Evolutionary conservation across 2,113 vertebrate genomes (phyloP).

Genomic region (Passer montanus): DNA sequence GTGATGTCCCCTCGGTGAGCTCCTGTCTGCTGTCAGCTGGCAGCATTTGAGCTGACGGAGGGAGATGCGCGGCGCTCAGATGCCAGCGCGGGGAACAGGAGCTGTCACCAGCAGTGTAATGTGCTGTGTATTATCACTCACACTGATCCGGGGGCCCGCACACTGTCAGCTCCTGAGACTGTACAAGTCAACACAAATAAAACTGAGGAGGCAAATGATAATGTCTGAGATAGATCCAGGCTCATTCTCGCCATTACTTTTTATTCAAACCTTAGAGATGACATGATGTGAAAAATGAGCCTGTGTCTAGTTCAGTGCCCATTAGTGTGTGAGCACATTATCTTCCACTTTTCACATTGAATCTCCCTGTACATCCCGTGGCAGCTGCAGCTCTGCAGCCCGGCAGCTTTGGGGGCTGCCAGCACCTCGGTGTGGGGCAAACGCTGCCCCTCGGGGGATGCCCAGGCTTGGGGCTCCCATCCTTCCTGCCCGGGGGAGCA

Average conservation of each 20-base stretch:
- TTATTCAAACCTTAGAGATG: slow-evolving; percentile 97
- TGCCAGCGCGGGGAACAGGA: slow-evolving; percentile 87
- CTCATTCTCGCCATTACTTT: slow-evolving; percentile 94
- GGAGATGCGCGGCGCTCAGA: slow-evolving; percentile 85
- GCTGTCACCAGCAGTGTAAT: slow-evolving; percentile 92
- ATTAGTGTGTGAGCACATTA: slow-evolving; percentile 98
- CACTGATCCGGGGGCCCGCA: slow-evolving; percentile 88
- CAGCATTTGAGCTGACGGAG: slow-evolving; percentile 94
- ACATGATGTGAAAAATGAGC: slow-evolving; percentile 99
- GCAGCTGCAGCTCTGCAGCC: slow-evolving; percentile 82
- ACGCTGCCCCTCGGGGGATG: slow-evolving; percentile 68
- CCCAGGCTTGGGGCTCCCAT: accelerated
- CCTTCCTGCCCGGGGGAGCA: background rate
- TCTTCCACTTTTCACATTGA: slow-evolving; percentile 93
- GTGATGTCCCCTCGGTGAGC: slow-evolving; percentile 91
- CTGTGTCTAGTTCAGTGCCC: slow-evolving; percentile 96
- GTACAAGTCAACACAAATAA: slow-evolving; percentile 99
- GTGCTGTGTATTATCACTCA: slow-evolving; percentile 91
- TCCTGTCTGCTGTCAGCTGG: slow-evolving; percentile 96
- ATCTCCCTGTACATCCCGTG: slow-evolving; percentile 82
- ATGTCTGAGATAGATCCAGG: slow-evolving; percentile 92
- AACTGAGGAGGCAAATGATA: slow-evolving; percentile 93
- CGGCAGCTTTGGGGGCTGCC: slow-evolving; percentile 81
- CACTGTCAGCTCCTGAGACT: slow-evolving; percentile 96
- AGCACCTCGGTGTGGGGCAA: slow-evolving; percentile 71